Evolutionary conservation across 2,888 invertebrate species (phyloP).

Genomic region (Drosophila stalkeri): DNA sequence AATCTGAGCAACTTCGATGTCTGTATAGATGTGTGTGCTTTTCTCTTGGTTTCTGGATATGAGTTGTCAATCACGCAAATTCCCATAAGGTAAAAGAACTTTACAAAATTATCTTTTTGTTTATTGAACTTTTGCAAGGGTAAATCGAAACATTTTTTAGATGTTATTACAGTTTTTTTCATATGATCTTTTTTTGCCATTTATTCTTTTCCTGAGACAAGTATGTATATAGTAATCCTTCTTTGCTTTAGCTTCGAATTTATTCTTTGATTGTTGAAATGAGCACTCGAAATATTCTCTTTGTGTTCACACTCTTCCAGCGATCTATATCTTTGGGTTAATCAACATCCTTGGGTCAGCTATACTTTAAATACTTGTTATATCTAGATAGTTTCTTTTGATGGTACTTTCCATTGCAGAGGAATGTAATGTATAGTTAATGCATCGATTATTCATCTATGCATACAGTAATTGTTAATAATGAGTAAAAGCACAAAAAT

Average conservation of each 20-base stretch:
- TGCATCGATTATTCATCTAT: no score
- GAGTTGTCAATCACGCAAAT: constrained; percentile 7
- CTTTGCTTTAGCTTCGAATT: background rate
- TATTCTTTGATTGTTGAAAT: background rate
- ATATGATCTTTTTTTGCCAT: background rate
- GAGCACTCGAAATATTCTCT: background rate
- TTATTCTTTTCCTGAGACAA: background rate
- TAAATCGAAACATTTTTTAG: background rate
- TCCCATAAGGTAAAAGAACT: constrained; percentile 1
- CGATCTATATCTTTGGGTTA: background rate
- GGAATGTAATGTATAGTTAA: no score
- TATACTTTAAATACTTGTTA: background rate
- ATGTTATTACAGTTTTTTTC: background rate
- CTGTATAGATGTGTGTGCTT: background rate
- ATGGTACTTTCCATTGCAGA: background rate
- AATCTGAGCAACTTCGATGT: constrained; percentile 30
- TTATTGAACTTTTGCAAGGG: background rate
- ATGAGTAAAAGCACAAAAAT: no score
- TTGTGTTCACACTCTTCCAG: background rate
- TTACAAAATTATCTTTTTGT: background rate
- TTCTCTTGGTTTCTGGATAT: background rate
- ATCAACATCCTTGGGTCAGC: background rate
- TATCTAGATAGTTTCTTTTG: background rate
- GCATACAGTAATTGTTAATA: no score
- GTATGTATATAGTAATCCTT: background rate